phyloP scores from a whole-genome alignment of 2,797 vertebrate genomes.

The Xiphorhynchus erythropygius region DNA sequence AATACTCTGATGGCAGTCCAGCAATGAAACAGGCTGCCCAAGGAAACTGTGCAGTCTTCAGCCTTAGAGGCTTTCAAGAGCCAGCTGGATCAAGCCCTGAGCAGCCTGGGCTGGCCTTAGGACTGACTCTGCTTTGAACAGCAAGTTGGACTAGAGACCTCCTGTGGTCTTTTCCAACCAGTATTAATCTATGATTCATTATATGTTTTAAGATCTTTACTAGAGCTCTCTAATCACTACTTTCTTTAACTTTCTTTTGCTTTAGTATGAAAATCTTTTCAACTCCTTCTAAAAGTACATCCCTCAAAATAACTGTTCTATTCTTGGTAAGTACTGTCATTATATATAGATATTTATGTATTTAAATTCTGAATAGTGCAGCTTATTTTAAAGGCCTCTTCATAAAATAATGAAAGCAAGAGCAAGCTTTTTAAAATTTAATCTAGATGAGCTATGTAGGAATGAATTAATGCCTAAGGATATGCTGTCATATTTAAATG shows the following conservation, averaged over 20 bases:
- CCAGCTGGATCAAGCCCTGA: background rate
- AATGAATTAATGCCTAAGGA: slow-evolving; percentile 23
- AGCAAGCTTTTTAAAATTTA: background rate
- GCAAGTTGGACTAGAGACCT: background rate
- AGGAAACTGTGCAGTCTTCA: background rate
- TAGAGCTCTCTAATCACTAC: background rate
- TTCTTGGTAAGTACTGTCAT: background rate
- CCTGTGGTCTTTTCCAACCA: background rate
- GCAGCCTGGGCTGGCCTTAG: background rate
- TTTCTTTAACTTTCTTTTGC: background rate
- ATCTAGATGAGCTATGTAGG: background rate
- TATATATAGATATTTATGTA: background rate
- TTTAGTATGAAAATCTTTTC: background rate
- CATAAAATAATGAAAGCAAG: background rate
- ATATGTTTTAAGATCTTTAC: background rate
- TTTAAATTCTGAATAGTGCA: background rate
- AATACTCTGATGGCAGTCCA: background rate
- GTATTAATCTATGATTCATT: background rate
- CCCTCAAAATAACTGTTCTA: background rate
- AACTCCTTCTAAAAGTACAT: background rate
- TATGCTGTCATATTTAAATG: slow-evolving; percentile 5
- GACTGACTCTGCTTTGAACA: background rate
- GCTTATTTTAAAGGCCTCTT: background rate
- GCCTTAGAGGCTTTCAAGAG: background rate
- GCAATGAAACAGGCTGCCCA: background rate